Conservation (phyloP, 2,797 vertebrate genomes). For the Neopelma chrysocephalum region DNA sequence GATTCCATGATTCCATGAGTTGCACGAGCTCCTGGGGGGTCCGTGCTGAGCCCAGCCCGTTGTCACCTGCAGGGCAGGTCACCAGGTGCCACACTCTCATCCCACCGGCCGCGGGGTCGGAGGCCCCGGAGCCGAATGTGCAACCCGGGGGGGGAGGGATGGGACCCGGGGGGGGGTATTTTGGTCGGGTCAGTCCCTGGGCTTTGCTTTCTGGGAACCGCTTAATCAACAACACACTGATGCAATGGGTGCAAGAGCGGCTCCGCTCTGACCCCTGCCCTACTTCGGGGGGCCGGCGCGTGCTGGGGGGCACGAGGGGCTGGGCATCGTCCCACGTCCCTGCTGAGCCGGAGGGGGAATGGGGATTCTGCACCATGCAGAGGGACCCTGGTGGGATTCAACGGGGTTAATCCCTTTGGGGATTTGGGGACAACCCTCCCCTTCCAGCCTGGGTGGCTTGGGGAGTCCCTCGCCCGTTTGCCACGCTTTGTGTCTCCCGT, state of each 20-base stretch:
- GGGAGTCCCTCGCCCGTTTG: neutral
- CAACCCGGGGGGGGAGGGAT: neutral
- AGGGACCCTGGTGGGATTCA: accelerated
- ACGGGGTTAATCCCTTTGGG: neutral
- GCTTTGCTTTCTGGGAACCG: constrained; percentile 67
- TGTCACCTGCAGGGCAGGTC: neutral
- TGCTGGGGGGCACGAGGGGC: neutral
- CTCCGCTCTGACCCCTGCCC: constrained; percentile 44
- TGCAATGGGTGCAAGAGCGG: constrained; percentile 58
- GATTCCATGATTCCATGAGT: neutral
- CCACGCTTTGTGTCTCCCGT: neutral
- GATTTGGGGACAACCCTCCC: accelerated
- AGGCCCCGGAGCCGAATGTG: neutral
- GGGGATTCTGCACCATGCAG: neutral
- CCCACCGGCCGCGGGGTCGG: neutral
- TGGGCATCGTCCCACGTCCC: neutral
- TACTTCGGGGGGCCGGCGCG: neutral
- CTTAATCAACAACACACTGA: constrained; percentile 59
- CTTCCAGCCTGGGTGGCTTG: neutral
- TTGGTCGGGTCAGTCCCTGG: constrained; percentile 25
- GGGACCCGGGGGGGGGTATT: neutral
- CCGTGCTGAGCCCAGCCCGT: neutral
- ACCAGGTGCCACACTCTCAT: neutral
- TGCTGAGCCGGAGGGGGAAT: neutral
- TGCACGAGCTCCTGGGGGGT: neutral